Evolutionary conservation across 2,113 vertebrate species (phyloP).

Genomic region (Malurus alboscapulatus): DNA sequence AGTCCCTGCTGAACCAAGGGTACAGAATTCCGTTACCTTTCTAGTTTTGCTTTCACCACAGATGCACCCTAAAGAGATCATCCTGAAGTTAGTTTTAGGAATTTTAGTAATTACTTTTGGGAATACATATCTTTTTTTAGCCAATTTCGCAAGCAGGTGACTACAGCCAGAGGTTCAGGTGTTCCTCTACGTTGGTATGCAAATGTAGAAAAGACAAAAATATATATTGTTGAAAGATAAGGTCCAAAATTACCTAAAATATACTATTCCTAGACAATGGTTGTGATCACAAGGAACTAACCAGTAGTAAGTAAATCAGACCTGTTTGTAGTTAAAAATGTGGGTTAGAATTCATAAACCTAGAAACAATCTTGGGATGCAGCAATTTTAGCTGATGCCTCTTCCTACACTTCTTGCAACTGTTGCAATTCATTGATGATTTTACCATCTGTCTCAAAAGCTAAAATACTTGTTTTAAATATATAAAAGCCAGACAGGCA

Average conservation of each 20-base stretch:
- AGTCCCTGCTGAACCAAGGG: neutral
- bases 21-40: neutral
- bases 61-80: neutral
- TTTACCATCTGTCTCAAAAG: conserved; percentile 9
- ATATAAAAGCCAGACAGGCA: neutral
- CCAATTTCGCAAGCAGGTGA: neutral
- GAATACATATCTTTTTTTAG: neutral
- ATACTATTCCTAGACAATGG: neutral
- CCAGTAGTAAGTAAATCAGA: neutral
- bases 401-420: neutral
- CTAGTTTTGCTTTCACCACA: neutral
- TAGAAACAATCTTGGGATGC: neutral
- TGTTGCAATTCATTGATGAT: conserved; percentile 25
- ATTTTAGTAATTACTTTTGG: neutral
- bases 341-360: neutral
- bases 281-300: neutral
- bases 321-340: neutral
- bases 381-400: neutral
- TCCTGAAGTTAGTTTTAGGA: neutral
- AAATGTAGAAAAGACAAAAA: neutral
- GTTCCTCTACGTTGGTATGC: neutral
- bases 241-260: neutral
- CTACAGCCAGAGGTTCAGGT: neutral
- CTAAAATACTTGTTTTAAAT: conserved; percentile 19
- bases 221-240: neutral